Percentiles rank a stretch among this genome's conserved stretches.
Evolutionary conservation across 2,888 invertebrate genomes (phyloP).

Genomic region (Dolichopus griseipennis): DNA sequence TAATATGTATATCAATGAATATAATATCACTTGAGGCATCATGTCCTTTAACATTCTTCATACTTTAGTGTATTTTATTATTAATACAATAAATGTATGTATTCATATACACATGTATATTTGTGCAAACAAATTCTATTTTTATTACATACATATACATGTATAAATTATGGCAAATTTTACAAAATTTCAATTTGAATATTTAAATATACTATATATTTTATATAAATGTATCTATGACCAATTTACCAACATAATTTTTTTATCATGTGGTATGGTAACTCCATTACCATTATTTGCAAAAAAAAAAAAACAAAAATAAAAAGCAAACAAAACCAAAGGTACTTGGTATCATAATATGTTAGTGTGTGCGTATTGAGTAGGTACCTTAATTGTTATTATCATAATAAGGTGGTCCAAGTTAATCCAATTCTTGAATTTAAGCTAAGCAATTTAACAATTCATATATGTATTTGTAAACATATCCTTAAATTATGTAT

Average conservation of each 20-base stretch:
- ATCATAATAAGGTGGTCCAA: background rate
- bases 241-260: background rate
- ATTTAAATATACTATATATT: background rate
- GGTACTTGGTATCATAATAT: background rate
- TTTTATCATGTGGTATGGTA: background rate
- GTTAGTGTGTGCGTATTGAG: background rate
- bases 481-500: no score
- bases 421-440: no score
- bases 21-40: background rate
- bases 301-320: background rate
- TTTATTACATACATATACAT: constrained; percentile 9
- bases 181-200: background rate
- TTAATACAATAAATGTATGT: no score
- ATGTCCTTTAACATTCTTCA: background rate
- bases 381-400: background rate
- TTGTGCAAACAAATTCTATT: no score
- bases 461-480: no score
- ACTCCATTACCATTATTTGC: background rate
- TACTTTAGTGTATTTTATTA: background rate
- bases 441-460: no score
- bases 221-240: background rate
- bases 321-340: background rate
- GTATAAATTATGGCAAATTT: background rate
- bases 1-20: no score
- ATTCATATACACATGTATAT: no score